Evolutionary conservation across 2,113 vertebrate species (phyloP).

Genomic region (Polypterus bichir): DNA sequence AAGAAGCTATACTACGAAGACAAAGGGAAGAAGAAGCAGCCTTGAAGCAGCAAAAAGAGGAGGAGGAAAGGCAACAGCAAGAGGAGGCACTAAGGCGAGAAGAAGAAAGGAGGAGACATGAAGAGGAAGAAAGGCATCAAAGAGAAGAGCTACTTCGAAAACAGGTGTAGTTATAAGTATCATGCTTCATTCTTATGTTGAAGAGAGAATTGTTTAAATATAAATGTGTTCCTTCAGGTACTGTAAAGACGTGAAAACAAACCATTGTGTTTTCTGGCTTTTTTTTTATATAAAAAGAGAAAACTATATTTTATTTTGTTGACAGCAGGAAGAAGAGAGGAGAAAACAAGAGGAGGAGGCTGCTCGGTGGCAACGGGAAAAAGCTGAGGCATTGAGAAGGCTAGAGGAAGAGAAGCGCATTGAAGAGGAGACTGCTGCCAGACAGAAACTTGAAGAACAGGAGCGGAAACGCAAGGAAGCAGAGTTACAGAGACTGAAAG

Average conservation of each 20-base stretch:
- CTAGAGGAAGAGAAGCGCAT: conserved; percentile 72
- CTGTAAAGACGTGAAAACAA: too few species aligned
- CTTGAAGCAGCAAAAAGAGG: conserved; percentile 70
- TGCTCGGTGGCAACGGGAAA: conserved; percentile 54
- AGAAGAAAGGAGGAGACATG: conserved; percentile 80
- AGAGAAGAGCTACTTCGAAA: conserved; percentile 81
- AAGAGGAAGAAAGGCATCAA: conserved; percentile 72
- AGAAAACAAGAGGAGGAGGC: conserved; percentile 70
- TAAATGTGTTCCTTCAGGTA: too few species aligned
- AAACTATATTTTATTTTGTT: not conserved
- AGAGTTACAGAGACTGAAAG: conserved; percentile 54
- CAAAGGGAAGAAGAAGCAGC: conserved; percentile 58
- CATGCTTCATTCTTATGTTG: too few species aligned
- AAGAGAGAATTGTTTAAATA: too few species aligned
- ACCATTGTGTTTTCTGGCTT: too few species aligned
- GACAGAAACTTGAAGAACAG: conserved; percentile 68
- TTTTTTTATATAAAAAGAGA: too few species aligned
- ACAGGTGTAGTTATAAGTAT: conserved; percentile 50
- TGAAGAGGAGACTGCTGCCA: conserved; percentile 71
- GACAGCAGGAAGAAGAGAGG: conserved; percentile 51
- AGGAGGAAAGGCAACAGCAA: conserved; percentile 81
- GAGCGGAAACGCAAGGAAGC: conserved; percentile 58
- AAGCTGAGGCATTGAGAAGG: conserved; percentile 59
- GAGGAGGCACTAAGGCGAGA: conserved; percentile 75
- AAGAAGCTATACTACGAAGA: conserved; percentile 68